Evolutionary conservation across 1,140 invertebrate species (phyloP).

Genomic region (Dryas iulia): DNA sequence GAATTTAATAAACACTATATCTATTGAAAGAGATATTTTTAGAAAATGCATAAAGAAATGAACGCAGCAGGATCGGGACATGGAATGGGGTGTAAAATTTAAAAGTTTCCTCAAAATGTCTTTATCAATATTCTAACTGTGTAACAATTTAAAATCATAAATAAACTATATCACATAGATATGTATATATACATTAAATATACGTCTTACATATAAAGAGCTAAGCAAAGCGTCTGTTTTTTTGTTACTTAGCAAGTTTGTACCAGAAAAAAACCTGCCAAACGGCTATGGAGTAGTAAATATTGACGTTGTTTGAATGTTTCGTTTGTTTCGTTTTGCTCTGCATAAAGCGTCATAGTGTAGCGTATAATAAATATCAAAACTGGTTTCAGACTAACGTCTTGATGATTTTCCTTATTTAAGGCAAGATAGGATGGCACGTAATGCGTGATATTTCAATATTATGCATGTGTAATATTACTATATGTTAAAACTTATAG

Average conservation of each 20-base stretch:
- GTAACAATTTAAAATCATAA: too few relatives aligned
- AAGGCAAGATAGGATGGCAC: not conserved
- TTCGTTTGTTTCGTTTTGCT: not conserved
- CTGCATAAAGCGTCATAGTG: not conserved
- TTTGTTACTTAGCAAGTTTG: not conserved
- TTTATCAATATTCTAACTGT: too few relatives aligned
- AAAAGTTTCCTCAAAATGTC: too few relatives aligned
- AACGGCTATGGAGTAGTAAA: not conserved
- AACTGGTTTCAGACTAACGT: not conserved
- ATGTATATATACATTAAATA: not conserved
- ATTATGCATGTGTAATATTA: not conserved
- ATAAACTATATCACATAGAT: too few relatives aligned
- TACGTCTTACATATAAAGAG: not conserved
- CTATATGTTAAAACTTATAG: too few relatives aligned
- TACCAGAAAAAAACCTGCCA: not conserved
- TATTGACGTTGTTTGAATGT: not conserved
- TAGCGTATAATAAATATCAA: not conserved
- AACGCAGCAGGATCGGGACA: too few relatives aligned
- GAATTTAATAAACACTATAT: too few relatives aligned
- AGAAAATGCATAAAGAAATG: too few relatives aligned
- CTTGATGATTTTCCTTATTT: constrained; percentile 15
- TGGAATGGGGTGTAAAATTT: too few relatives aligned
- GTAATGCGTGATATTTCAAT: not conserved
- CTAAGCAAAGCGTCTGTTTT: not conserved
- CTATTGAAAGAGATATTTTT: too few relatives aligned